phyloP scores from a whole-genome alignment of 2,797 vertebrate species.

The Megaceryle alcyon region DNA sequence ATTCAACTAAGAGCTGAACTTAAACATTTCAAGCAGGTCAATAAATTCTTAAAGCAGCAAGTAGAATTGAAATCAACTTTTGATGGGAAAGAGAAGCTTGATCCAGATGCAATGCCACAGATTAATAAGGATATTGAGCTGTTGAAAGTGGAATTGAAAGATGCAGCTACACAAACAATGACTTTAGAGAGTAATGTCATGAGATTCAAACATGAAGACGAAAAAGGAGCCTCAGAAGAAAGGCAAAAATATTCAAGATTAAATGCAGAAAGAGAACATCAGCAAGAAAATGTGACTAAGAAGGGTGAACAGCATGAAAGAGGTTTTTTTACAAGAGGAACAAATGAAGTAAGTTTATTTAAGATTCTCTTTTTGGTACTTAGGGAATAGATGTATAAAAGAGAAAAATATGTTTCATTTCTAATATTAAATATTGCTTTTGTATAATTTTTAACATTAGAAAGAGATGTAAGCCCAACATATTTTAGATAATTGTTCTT shows the following conservation, averaged over 20 bases:
- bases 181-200: conserved; percentile 21
- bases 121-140: conserved; percentile 57
- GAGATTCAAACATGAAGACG: conserved; percentile 22
- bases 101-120: conserved; percentile 36
- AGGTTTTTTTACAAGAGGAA: not conserved
- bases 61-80: conserved; percentile 60
- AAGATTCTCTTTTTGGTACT: conserved; percentile 27
- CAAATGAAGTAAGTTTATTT: conserved; percentile 72
- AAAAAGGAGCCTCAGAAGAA: conserved; percentile 43
- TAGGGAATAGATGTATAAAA: conserved; percentile 23
- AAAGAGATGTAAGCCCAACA: conserved; percentile 30
- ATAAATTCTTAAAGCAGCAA: conserved; percentile 74
- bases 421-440: conserved; percentile 40
- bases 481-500: conserved; percentile 46
- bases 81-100: conserved; percentile 41
- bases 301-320: conserved; percentile 24
- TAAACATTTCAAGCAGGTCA: conserved; percentile 69
- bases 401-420: conserved; percentile 27
- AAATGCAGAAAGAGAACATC: conserved; percentile 26
- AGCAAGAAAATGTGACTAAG: not conserved
- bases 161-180: conserved; percentile 69
- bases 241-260: not conserved
- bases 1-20: conserved; percentile 79
- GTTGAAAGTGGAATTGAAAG: conserved; percentile 71
- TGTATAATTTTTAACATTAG: not conserved